phyloP scores from a whole-genome alignment of 2,797 vertebrate species.

The Gallinago solitaria region DNA sequence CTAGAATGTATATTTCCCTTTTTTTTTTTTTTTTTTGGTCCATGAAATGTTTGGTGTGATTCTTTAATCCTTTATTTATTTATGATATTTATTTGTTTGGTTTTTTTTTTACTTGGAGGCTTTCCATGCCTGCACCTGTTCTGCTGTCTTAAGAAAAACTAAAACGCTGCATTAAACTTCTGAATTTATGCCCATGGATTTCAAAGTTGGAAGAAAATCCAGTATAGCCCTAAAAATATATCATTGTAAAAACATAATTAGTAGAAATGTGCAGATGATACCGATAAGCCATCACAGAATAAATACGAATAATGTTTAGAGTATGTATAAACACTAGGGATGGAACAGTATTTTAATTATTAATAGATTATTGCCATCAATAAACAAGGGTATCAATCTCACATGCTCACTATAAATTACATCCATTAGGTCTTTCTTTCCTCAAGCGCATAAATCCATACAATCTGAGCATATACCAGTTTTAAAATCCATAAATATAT shows the following conservation, averaged over 20 bases:
- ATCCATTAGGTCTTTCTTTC: constrained; percentile 49
- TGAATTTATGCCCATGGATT: background rate
- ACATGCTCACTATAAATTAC: constrained; percentile 21
- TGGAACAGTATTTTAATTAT: constrained; percentile 67
- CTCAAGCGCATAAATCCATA: constrained; percentile 7
- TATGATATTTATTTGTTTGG: no score
- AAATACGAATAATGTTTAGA: background rate
- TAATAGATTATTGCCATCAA: constrained; percentile 53
- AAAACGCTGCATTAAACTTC: background rate
- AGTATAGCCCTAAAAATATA: background rate
- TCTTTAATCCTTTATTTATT: background rate
- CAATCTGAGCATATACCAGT: background rate
- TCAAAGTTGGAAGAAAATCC: background rate
- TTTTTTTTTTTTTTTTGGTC: background rate
- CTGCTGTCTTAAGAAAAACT: background rate
- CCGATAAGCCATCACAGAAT: background rate
- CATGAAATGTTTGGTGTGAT: background rate
- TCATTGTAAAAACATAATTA: background rate
- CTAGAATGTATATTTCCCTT: background rate
- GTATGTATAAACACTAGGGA: constrained; percentile 1
- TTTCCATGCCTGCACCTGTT: background rate
- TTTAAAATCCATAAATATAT: constrained; percentile 16
- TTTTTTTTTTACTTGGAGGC: background rate
- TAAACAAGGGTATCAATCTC: constrained; percentile 61
- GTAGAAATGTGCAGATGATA: background rate